Conservation (phyloP, 1,140 invertebrate genomes). For the Aphis craccivora region DNA sequence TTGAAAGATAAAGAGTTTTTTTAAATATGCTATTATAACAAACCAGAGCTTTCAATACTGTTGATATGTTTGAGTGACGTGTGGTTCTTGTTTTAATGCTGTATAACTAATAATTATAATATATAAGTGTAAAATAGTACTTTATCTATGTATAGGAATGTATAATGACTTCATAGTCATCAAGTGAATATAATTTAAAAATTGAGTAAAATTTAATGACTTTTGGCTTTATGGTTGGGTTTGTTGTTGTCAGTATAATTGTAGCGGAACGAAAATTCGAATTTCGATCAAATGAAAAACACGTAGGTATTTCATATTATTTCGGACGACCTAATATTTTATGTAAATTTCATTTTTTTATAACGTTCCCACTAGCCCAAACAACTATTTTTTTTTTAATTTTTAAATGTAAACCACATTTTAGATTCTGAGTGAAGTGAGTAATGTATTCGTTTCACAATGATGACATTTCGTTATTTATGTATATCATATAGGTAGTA, state of each 20-base stretch:
- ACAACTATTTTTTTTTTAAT: not conserved
- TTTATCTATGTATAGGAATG: not conserved
- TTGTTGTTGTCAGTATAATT: not conserved
- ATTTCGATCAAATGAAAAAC: not conserved
- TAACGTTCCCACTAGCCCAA: not conserved
- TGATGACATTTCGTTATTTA: not conserved
- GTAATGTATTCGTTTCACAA: conserved; percentile 5
- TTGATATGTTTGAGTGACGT: not conserved
- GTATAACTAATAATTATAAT: not conserved
- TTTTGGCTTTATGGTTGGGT: not conserved
- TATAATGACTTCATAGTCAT: not conserved
- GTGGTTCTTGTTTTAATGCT: not conserved
- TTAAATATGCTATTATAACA: not conserved
- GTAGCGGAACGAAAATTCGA: not conserved
- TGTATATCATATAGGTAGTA: not conserved
- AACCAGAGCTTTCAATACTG: not conserved
- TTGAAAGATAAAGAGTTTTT: not conserved
- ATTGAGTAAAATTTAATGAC: not conserved
- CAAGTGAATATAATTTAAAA: not conserved
- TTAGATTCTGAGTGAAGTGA: not conserved
- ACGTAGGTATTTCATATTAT: not conserved
- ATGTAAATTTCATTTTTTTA: not conserved
- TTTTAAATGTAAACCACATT: conserved; percentile 1
- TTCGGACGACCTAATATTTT: not conserved
- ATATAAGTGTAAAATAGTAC: not conserved